phyloP scores from a whole-genome alignment of 1,140 invertebrate genomes.

The Achroia grisella region DNA sequence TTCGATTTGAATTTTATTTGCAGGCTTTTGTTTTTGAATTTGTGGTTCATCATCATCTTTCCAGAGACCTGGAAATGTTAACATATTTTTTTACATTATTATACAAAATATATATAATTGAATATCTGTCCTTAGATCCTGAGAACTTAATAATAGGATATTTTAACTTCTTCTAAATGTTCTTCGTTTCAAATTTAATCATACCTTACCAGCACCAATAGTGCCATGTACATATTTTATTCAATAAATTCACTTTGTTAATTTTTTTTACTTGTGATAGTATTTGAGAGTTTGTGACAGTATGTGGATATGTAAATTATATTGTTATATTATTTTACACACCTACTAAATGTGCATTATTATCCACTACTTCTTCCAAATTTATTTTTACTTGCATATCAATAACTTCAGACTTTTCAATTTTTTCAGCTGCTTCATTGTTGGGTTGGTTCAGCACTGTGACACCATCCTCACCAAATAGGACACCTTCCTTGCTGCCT shows the following conservation, averaged over 20 bases:
- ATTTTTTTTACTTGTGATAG: no score
- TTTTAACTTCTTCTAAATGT: no score
- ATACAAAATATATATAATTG: no score
- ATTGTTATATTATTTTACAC: conserved; percentile 3
- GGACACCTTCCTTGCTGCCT: conserved; percentile 42
- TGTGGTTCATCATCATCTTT: conserved; percentile 45
- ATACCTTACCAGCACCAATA: no score
- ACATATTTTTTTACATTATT: neutral
- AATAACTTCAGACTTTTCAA: conserved; percentile 26
- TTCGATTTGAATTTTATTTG: conserved; percentile 27
- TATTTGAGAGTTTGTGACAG: no score
- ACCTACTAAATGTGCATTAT: conserved; percentile 61
- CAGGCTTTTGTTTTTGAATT: conserved; percentile 21
- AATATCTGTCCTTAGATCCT: no score
- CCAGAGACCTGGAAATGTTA: conserved; percentile 44
- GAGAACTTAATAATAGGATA: no score
- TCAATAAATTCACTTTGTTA: no score
- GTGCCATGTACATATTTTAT: no score
- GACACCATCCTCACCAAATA: conserved; percentile 56
- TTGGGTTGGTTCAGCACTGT: conserved; percentile 37
- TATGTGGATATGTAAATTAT: no score
- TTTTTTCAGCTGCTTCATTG: conserved; percentile 18
- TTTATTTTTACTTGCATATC: conserved; percentile 49
- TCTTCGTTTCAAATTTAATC: no score
- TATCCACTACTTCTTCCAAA: conserved; percentile 57